Evolutionary conservation across 2,113 vertebrate species (phyloP).

Genomic region (Trogon surrucura): DNA sequence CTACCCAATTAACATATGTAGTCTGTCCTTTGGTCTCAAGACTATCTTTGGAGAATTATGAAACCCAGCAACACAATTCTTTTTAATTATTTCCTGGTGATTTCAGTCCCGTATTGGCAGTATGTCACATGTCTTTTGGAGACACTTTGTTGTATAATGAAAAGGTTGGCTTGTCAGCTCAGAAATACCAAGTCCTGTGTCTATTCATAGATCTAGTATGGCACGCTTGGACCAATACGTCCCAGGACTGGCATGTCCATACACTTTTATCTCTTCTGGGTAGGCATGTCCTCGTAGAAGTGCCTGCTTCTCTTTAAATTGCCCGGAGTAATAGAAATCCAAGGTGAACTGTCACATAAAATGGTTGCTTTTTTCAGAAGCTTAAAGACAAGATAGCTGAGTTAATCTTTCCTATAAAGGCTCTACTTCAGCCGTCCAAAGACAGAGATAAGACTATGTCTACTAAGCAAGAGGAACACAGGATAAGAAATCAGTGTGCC

Average conservation of each 20-base stretch:
- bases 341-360: background rate
- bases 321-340: background rate
- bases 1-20: background rate
- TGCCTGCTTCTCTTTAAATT: background rate
- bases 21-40: background rate
- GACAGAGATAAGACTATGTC: background rate
- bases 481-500: background rate
- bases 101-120: background rate
- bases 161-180: background rate
- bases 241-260: background rate
- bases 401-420: conserved; percentile 13
- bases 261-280: background rate
- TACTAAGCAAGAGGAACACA: background rate
- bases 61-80: background rate
- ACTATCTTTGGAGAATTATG: background rate
- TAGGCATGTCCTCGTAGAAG: background rate
- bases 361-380: background rate
- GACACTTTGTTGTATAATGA: background rate
- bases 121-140: background rate
- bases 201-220: background rate
- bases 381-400: background rate
- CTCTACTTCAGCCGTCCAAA: background rate
- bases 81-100: background rate
- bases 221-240: background rate
- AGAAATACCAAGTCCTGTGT: background rate